Percentiles rank a stretch among this genome's conserved stretches.
These are phyloP conservation scores for Axinella damicornis DNA, from an alignment of 37 sponge, comb jelly and placozoan species.

Conservation along the genomic window DNA sequence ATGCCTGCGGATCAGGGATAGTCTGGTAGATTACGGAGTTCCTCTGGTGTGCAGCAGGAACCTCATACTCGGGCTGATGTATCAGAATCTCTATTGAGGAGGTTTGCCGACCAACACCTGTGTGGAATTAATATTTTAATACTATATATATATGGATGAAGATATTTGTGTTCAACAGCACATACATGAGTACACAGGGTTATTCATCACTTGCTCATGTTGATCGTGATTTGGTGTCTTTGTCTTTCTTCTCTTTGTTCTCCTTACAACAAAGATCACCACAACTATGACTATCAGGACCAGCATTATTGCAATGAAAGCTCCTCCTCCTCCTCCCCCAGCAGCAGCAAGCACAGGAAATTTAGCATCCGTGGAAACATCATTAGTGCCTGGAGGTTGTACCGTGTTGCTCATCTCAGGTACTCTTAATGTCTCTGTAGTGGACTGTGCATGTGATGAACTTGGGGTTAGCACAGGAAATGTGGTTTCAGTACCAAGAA, in stretches of 20 bases:
- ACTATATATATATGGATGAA: neutral
- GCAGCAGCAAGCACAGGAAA: neutral
- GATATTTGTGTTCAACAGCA: neutral
- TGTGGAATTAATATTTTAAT: neutral
- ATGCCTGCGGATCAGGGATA: neutral
- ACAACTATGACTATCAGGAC: neutral
- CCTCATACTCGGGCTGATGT: no score
- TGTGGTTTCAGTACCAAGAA: no score
- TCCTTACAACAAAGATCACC: neutral
- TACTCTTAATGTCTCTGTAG: no score
- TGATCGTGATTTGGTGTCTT: neutral
- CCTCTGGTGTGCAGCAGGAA: no score
- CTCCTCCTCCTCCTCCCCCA: neutral
- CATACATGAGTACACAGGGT: neutral
- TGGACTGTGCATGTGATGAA: no score
- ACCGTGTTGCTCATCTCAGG: no score
- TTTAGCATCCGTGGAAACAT: neutral
- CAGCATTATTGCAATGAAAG: neutral
- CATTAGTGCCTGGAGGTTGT: neutral
- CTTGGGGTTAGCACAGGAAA: no score
- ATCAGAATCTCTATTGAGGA: neutral
- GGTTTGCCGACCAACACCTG: neutral
- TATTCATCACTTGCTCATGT: neutral
- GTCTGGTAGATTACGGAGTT: no score
- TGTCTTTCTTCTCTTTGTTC: neutral